Evolutionary conservation across 2,888 invertebrate genomes (phyloP).

Genomic region (Sarcophaga variegata): DNA sequence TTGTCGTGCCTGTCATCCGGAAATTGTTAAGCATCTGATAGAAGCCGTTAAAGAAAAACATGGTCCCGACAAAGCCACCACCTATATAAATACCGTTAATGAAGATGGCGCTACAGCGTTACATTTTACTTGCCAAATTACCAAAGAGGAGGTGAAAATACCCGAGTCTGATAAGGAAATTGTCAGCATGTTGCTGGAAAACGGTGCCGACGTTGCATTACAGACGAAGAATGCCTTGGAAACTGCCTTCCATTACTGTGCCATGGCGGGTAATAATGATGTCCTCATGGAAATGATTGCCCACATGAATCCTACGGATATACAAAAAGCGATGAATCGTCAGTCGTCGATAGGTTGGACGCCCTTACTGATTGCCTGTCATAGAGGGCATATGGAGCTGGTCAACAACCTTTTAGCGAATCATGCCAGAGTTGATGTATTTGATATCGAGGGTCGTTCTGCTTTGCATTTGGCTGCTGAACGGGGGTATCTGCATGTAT

Average conservation of each 20-base stretch:
- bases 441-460: slow-evolving; percentile 97
- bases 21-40: slow-evolving; percentile 93
- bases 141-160: slow-evolving; percentile 89
- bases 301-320: slow-evolving; percentile 93
- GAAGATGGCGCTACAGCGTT: slow-evolving; percentile 96
- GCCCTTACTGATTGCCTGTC: slow-evolving; percentile 96
- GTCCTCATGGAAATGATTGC: slow-evolving; percentile 96
- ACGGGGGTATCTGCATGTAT: slow-evolving; percentile 94
- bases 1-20: slow-evolving; percentile 91
- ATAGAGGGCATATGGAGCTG: slow-evolving; percentile 96
- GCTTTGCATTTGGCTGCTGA: slow-evolving; percentile 98
- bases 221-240: slow-evolving; percentile 94
- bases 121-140: slow-evolving; percentile 96
- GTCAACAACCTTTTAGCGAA: slow-evolving; percentile 94
- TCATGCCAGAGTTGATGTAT: slow-evolving; percentile 99
- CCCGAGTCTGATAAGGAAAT: slow-evolving; percentile 92
- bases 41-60: slow-evolving; percentile 89
- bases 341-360: slow-evolving; percentile 98
- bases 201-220: slow-evolving; percentile 94
- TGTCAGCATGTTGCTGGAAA: slow-evolving; percentile 93
- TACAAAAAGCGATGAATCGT: slow-evolving; percentile 96
- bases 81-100: slow-evolving; percentile 93
- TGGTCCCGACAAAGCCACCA: slow-evolving; percentile 89
- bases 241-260: slow-evolving; percentile 97
- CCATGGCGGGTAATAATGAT: slow-evolving; percentile 97